Evolutionary conservation across 1,140 invertebrate species (phyloP).

Genomic region (Lasioglossum baleicum): DNA sequence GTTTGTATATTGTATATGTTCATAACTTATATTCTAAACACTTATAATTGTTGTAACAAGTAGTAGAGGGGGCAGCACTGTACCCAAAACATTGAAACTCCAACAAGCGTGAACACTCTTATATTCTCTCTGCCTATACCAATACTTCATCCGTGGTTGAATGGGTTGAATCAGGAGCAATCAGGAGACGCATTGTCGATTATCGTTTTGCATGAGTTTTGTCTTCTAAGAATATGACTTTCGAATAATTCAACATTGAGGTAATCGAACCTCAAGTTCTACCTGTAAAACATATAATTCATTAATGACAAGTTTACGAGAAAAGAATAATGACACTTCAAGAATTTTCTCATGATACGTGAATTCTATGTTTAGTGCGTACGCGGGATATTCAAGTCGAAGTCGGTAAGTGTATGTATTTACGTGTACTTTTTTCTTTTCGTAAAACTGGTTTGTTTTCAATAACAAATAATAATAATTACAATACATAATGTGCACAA

Average conservation of each 20-base stretch:
- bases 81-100: too few species aligned
- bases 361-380: not conserved
- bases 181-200: not conserved
- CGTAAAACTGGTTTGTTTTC: not conserved
- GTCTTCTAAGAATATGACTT: not conserved
- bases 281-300: not conserved
- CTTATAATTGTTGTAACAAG: too few species aligned
- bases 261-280: not conserved
- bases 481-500: not conserved
- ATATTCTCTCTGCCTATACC: too few species aligned
- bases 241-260: not conserved
- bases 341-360: not conserved
- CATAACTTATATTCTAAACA: too few species aligned
- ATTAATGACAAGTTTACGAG: not conserved
- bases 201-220: not conserved
- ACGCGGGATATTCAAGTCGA: conserved; percentile 26
- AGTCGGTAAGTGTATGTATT: not conserved
- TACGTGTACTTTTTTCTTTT: not conserved
- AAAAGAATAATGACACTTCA: conserved; percentile 12
- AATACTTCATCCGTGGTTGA: not conserved
- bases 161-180: not conserved
- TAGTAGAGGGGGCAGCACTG: too few species aligned
- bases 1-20: too few species aligned
- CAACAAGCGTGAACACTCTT: too few species aligned
- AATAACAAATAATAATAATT: not conserved